These are phyloP conservation scores for Centropus bengalensis DNA, from an alignment of 2,113 vertebrate genomes.

Conservation along the genomic window DNA sequence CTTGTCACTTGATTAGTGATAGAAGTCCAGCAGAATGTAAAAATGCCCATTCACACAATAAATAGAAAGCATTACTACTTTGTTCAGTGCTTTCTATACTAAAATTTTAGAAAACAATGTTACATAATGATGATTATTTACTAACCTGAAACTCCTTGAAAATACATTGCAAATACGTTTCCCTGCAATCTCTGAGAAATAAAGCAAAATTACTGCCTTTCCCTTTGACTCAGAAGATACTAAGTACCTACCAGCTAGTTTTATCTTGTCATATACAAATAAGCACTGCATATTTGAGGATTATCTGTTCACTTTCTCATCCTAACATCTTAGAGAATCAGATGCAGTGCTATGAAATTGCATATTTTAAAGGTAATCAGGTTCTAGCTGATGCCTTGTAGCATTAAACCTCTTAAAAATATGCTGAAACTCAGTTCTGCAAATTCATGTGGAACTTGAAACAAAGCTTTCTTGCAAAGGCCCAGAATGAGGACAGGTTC, in stretches of 20 bases:
- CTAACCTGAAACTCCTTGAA: not conserved
- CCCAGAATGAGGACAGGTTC: not conserved
- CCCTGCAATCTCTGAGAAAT: not conserved
- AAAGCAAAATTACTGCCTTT: not conserved
- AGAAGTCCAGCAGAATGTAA: not conserved
- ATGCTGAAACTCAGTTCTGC: not conserved
- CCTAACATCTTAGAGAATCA: not conserved
- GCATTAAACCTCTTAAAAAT: not conserved
- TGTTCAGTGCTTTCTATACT: not conserved
- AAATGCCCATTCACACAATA: not conserved
- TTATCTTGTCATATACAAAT: not conserved
- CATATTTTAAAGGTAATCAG: not conserved
- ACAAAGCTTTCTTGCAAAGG: not conserved
- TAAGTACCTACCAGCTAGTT: not conserved
- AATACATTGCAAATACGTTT: not conserved
- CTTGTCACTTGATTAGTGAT: not conserved
- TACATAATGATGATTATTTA: not conserved
- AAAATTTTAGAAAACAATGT: not conserved
- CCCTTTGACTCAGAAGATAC: not conserved
- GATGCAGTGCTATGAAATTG: not conserved
- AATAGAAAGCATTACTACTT: not conserved
- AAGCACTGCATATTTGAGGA: not conserved
- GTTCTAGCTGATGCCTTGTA: not conserved
- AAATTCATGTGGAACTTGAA: not conserved
- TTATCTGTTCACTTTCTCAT: not conserved